phyloP scores from a whole-genome alignment of 2,888 invertebrate species.

The Galeruca laticollis region DNA sequence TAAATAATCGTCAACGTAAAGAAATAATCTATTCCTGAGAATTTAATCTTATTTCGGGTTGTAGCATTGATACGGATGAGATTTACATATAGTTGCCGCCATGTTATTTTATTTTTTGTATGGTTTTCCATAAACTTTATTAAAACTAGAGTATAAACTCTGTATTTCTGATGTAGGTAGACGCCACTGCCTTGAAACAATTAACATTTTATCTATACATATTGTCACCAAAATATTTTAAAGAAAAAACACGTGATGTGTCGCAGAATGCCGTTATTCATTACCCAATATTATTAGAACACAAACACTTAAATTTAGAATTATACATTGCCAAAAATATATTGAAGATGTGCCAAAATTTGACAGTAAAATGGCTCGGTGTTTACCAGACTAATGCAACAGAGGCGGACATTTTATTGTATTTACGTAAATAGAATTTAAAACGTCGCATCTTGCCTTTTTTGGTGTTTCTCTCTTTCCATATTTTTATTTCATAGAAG shows the following conservation, averaged over 20 bases:
- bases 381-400: constrained; percentile 10
- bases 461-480: neutral
- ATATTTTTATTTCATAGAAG: neutral
- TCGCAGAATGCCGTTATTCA: constrained; percentile 4
- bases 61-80: too few species aligned
- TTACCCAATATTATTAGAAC: constrained; percentile 9
- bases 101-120: too few species aligned
- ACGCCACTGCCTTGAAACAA: neutral
- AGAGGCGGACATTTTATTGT: constrained; percentile 13
- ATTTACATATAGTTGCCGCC: too few species aligned
- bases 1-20: too few species aligned
- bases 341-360: constrained; percentile 9
- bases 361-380: neutral
- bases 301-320: constrained; percentile 13
- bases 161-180: too few species aligned
- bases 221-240: neutral
- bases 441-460: neutral
- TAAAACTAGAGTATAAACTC: too few species aligned
- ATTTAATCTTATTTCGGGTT: too few species aligned
- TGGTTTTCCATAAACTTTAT: too few species aligned
- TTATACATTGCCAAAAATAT: neutral
- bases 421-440: constrained; percentile 7
- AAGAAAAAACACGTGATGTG: constrained; percentile 6
- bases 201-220: neutral
- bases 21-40: too few species aligned